Evolutionary conservation across 2,797 vertebrate species (phyloP).

Genomic region (Acomys russatus): DNA sequence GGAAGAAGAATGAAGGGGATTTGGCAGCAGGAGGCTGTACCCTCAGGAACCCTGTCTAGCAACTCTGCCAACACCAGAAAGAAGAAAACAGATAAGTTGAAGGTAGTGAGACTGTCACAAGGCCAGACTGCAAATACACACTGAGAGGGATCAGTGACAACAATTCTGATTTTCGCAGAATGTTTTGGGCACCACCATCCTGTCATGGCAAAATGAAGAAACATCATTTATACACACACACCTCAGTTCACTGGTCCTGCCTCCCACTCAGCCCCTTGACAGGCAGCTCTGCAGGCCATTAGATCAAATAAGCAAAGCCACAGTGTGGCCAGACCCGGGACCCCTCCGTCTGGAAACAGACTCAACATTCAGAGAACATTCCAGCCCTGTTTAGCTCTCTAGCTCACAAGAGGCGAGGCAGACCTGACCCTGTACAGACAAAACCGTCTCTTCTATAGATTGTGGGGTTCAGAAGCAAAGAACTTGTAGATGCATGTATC

Average conservation of each 20-base stretch:
- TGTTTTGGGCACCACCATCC: slow-evolving; percentile 69
- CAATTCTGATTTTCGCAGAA: slow-evolving; percentile 79
- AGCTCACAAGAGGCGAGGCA: not conserved
- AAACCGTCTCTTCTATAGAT: slow-evolving; percentile 7
- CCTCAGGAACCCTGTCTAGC: slow-evolving; percentile 77
- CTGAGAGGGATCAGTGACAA: slow-evolving; percentile 75
- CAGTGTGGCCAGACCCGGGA: not conserved
- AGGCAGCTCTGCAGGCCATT: not conserved
- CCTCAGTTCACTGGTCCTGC: slow-evolving; percentile 18
- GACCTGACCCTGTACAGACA: not conserved
- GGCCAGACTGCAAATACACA: slow-evolving; percentile 85
- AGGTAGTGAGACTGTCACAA: slow-evolving; percentile 82
- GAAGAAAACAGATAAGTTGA: slow-evolving; percentile 86
- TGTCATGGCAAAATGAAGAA: slow-evolving; percentile 72
- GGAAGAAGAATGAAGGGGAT: slow-evolving; percentile 71
- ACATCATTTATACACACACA: slow-evolving; percentile 33
- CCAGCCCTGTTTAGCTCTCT: not conserved
- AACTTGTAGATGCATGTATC: not conserved
- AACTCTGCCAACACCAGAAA: slow-evolving; percentile 68
- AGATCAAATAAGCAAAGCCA: not conserved
- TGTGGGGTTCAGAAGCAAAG: not conserved
- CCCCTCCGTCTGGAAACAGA: not conserved
- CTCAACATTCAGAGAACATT: slow-evolving; percentile 42
- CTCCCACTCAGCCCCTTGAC: not conserved
- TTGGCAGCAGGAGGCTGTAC: slow-evolving; percentile 71